phyloP scores from a whole-genome alignment of 2,797 vertebrate species.

The Onychomys leucogaster region DNA sequence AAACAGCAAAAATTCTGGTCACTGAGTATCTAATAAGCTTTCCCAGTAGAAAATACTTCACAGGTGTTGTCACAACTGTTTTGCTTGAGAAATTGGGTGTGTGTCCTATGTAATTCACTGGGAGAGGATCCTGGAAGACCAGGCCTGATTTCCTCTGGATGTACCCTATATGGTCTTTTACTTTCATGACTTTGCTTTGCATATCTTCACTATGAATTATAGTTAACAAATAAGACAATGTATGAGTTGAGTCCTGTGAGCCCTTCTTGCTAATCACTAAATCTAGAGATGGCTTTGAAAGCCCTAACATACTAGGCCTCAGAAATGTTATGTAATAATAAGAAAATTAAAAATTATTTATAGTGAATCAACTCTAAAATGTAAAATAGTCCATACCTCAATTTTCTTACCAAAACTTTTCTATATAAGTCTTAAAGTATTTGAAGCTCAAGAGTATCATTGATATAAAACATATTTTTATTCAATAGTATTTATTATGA shows the following conservation, averaged over 20 bases:
- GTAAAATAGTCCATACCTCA: neutral
- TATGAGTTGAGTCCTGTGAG: slow-evolving; percentile 12
- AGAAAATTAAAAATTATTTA: slow-evolving; percentile 41
- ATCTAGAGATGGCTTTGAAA: neutral
- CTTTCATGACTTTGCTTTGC: slow-evolving; percentile 56
- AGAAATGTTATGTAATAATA: slow-evolving; percentile 31
- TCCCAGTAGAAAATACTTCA: slow-evolving; percentile 6
- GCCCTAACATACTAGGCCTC: neutral
- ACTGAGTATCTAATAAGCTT: slow-evolving; percentile 14
- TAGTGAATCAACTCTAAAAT: slow-evolving; percentile 56
- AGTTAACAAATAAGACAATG: neutral
- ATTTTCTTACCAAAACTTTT: neutral
- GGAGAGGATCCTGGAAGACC: neutral
- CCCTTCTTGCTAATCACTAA: slow-evolving; percentile 42
- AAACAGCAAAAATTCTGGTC: slow-evolving; percentile 35
- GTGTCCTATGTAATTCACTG: neutral
- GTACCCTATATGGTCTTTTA: slow-evolving; percentile 2
- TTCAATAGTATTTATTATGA: slow-evolving; percentile 37
- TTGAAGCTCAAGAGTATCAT: neutral
- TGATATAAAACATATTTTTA: neutral
- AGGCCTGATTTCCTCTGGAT: slow-evolving; percentile 34
- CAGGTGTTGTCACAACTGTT: neutral
- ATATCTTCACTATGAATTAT: slow-evolving; percentile 29
- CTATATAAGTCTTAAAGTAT: neutral
- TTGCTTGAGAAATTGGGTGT: slow-evolving; percentile 3